Evolutionary conservation across 2,888 invertebrate species (phyloP).

Genomic region (Dyspetes luteomarginatus): DNA sequence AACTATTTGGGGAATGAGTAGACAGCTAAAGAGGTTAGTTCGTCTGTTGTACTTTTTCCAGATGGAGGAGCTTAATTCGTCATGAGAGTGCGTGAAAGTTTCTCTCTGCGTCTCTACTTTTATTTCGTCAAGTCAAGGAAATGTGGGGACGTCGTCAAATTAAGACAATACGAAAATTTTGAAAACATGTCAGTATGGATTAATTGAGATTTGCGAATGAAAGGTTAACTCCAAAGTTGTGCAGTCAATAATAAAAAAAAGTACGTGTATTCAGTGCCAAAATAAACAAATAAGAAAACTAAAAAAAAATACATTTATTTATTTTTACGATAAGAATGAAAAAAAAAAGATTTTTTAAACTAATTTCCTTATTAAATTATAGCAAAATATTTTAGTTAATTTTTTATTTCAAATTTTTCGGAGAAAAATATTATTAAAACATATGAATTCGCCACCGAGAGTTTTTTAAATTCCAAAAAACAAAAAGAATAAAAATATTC

Average conservation of each 20-base stretch:
- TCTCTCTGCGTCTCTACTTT: not conserved
- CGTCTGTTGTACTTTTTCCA: slow-evolving; percentile 6
- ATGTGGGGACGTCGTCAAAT: slow-evolving; percentile 3
- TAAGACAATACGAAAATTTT: not conserved
- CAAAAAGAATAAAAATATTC: not conserved
- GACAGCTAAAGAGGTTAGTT: slow-evolving; percentile 24
- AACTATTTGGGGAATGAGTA: not conserved
- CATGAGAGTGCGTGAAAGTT: slow-evolving; percentile 28
- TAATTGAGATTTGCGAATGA: not conserved
- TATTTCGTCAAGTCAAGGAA: slow-evolving; percentile 11
- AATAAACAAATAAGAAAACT: too few species aligned
- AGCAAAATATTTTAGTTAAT: too few species aligned
- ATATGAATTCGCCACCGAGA: too few species aligned
- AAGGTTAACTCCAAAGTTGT: not conserved
- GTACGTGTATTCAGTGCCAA: too few species aligned
- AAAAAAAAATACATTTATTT: too few species aligned
- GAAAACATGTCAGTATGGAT: not conserved
- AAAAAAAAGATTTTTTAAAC: not conserved
- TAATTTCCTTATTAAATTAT: not conserved
- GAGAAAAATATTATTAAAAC: too few species aligned
- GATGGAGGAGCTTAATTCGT: slow-evolving; percentile 4
- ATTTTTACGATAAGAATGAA: too few species aligned
- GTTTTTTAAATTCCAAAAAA: too few species aligned
- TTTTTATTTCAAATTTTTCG: not conserved
- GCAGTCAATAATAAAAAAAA: too few species aligned